These are phyloP conservation scores for Danio rerio DNA, from an alignment of 2,113 vertebrate species.

Conservation along the genomic window GRCz12tu NC_133191.1:13300001-13300500, in stretches of 20 bases:
- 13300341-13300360: neutral
- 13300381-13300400: neutral
- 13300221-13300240: neutral
- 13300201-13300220: neutral
- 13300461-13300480: no score
- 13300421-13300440: no score
- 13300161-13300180: neutral
- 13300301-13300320: neutral
- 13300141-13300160: neutral
- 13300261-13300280: neutral
- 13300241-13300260: neutral
- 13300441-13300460: no score
- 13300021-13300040: slow-evolving; percentile 31
- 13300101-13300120: neutral
- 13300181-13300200: neutral
- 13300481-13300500: no score
- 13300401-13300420: no score
- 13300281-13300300: neutral
- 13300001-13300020: slow-evolving; percentile 50
- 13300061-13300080: neutral
- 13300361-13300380: neutral
- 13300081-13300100: neutral
- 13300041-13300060: neutral
- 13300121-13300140: neutral
- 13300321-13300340: neutral